Conservation (phyloP, 2,797 vertebrate genomes). For the Ctenopoma kingsleyae region DNA sequence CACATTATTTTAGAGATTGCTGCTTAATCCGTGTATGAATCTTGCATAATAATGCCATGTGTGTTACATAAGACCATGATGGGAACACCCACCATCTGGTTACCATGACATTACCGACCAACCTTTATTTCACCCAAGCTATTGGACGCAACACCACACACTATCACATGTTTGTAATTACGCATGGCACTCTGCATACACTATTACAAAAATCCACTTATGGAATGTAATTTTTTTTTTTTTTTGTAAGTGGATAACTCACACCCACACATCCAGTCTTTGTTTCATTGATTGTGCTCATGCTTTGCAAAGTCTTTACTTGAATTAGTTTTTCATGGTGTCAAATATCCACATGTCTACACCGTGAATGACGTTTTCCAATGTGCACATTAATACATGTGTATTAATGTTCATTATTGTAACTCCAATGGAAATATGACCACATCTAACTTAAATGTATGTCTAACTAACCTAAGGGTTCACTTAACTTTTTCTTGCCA, state of each 20-base stretch:
- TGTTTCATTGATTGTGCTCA: neutral
- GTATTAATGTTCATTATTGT: neutral
- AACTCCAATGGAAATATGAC: neutral
- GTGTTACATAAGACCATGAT: slow-evolving; percentile 37
- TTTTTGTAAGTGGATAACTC: no score
- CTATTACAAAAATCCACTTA: neutral
- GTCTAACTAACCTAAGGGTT: neutral
- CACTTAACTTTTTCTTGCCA: neutral
- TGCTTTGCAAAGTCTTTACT: neutral
- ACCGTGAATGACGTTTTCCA: neutral
- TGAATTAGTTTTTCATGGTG: neutral
- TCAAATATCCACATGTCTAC: neutral
- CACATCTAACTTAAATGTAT: neutral
- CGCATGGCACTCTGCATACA: neutral
- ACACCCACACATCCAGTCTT: no score
- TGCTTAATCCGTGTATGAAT: slow-evolving; percentile 45
- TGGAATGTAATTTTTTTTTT: no score
- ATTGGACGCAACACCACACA: neutral
- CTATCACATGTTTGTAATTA: neutral
- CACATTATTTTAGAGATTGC: slow-evolving; percentile 39
- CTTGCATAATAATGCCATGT: slow-evolving; percentile 44
- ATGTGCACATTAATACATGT: neutral
- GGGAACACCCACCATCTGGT: slow-evolving; percentile 56
- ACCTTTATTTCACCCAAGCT: neutral
- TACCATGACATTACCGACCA: slow-evolving; percentile 17